Conservation (phyloP, 2,113 vertebrate species). For the Macrotis lagotis region DNA sequence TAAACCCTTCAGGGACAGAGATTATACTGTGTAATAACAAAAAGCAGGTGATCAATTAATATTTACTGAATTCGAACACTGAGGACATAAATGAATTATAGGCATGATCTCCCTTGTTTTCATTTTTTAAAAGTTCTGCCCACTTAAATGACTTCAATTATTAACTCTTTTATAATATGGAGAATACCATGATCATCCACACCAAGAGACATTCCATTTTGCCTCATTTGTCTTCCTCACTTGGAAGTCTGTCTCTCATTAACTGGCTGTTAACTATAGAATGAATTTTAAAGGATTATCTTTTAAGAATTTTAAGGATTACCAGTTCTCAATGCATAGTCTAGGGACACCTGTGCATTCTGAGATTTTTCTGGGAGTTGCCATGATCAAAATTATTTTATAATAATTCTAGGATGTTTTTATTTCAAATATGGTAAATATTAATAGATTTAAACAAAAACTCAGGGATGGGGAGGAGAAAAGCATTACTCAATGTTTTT, state of each 20-base stretch:
- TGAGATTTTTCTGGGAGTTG: neutral
- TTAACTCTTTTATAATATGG: neutral
- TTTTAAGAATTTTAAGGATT: no score
- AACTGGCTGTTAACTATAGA: neutral
- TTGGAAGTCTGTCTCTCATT: neutral
- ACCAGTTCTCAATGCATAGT: neutral
- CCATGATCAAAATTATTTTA: neutral
- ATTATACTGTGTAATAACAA: slow-evolving; percentile 4
- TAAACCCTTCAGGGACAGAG: neutral
- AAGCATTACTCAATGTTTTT: neutral
- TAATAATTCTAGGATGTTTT: neutral
- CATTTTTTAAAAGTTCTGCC: neutral
- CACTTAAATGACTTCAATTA: neutral
- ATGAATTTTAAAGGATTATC: neutral
- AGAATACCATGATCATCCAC: neutral
- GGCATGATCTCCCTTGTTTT: neutral
- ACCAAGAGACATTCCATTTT: neutral
- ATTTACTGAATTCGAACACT: slow-evolving; percentile 35
- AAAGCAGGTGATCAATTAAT: slow-evolving; percentile 4
- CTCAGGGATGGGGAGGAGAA: neutral
- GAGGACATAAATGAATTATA: slow-evolving; percentile 13
- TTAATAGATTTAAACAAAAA: neutral
- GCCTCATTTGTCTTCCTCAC: neutral
- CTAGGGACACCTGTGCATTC: neutral
- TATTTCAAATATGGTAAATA: neutral